phyloP scores from a whole-genome alignment of 2,797 vertebrate species.

The Vespertilio murinus region DNA sequence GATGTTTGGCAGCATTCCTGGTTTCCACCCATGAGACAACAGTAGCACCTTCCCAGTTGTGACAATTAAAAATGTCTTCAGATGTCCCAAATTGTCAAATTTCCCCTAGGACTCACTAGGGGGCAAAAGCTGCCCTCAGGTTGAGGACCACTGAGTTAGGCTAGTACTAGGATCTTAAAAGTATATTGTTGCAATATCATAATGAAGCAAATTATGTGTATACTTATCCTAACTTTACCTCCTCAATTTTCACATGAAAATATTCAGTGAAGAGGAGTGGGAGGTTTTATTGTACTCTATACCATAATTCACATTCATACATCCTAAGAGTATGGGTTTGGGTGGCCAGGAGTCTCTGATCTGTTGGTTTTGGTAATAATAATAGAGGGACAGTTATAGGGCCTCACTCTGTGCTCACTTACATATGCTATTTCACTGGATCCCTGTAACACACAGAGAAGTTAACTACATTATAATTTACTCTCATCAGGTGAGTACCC shows the following conservation, averaged over 20 bases:
- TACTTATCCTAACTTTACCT: background rate
- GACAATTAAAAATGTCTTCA: background rate
- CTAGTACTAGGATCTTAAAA: background rate
- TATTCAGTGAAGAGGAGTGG: background rate
- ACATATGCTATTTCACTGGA: background rate
- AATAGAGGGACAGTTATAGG: background rate
- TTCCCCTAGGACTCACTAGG: background rate
- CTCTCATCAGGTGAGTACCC: background rate
- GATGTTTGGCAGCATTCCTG: background rate
- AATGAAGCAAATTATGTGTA: background rate
- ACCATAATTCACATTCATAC: background rate
- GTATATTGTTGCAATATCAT: background rate
- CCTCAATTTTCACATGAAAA: slow-evolving; percentile 7
- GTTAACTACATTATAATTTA: background rate
- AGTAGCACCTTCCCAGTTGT: background rate
- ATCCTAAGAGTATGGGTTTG: background rate
- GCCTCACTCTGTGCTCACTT: background rate
- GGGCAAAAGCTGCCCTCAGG: background rate
- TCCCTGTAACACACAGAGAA: background rate
- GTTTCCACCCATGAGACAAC: background rate
- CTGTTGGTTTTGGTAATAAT: background rate
- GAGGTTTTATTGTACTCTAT: background rate
- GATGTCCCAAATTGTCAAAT: background rate
- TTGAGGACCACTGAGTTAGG: background rate
- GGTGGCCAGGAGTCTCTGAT: background rate